These are phyloP conservation scores for Trachythela sp. DNA, from an alignment of 64 coral and sea anemone species.

Conservation along the genomic window DNA sequence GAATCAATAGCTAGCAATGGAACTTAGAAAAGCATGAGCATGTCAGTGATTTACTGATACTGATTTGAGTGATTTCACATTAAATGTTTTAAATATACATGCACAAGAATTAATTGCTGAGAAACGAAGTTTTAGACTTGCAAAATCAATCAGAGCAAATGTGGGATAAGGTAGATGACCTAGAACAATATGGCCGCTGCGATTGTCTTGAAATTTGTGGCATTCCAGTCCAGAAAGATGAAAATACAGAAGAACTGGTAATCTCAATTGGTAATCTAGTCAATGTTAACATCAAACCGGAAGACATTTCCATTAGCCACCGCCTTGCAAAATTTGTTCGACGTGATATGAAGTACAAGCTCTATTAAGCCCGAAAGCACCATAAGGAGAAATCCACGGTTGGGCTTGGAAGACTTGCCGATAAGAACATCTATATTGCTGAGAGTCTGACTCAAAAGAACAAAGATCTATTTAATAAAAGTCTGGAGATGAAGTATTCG, in stretches of 20 bases:
- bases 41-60: no score
- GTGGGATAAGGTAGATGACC: background rate
- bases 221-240: background rate
- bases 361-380: conserved; percentile 4
- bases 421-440: conserved; percentile 24
- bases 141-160: background rate
- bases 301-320: conserved; percentile 22
- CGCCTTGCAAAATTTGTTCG: conserved; percentile 9
- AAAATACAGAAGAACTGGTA: background rate
- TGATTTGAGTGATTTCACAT: no score
- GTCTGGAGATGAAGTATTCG: conserved; percentile 4
- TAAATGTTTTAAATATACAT: no score
- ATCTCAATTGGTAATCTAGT: background rate
- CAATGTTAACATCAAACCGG: background rate
- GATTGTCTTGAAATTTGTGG: conserved; percentile 28
- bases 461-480: conserved; percentile 19
- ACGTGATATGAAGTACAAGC: conserved; percentile 2
- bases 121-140: background rate
- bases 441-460: conserved; percentile 38
- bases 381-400: background rate
- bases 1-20: no score
- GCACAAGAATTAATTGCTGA: conserved; percentile 4
- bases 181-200: conserved; percentile 20
- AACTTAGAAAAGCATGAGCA: no score
- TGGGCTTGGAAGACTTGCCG: background rate